Evolutionary conservation across 2,113 vertebrate species (phyloP), one percentile per base, ranked within the genome.

Genomic region (Poecile atricapillus): DNA sequence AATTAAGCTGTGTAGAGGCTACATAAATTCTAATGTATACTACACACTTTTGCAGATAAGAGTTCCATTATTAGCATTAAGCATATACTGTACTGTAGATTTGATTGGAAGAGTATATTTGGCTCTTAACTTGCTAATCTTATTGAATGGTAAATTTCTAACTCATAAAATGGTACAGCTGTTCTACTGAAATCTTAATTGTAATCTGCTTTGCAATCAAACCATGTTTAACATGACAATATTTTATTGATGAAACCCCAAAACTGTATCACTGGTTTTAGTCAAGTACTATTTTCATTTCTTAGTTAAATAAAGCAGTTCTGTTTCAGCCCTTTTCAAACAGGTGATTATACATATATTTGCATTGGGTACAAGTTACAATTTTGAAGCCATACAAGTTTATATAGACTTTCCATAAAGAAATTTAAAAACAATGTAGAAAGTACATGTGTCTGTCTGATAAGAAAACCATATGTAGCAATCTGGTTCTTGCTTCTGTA

Each of bases 401-500:
- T 97, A 96, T 98, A 94, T 87, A 89, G 79, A 94, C 62, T 52
- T 95, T 96, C 97, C 97, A 37, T 94, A 94, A 97, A 96, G 90
- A 90, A 97, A 84, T 89, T 87, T 79, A 93, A 88, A 95, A 97
- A 83, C 86, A 80, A 46, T 98, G 77, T 97, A 96, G 97, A 97
- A 94, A 96, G 91, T 89, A 96, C 64, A 47, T 23, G 4, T 76
- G 91, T 97, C 94, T 97, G 89, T 97, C 97, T 93, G 95, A 77
- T 93, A 64, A 50, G 70, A 87, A 80, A 58, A 47, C 47, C 47
- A 7, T 94, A 75, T 97, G 93, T 97, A 98, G 99, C 99, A 98
- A 99, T 99, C 99, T 99, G 99, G 99, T 97, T 99, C 99, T 99
- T 99, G 98, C 97, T 98, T 98, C 58, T 98, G 90, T 98, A 97